Evolutionary conservation across 2,888 invertebrate genomes (phyloP).

Genomic region (Tetheella fluctuosa): DNA sequence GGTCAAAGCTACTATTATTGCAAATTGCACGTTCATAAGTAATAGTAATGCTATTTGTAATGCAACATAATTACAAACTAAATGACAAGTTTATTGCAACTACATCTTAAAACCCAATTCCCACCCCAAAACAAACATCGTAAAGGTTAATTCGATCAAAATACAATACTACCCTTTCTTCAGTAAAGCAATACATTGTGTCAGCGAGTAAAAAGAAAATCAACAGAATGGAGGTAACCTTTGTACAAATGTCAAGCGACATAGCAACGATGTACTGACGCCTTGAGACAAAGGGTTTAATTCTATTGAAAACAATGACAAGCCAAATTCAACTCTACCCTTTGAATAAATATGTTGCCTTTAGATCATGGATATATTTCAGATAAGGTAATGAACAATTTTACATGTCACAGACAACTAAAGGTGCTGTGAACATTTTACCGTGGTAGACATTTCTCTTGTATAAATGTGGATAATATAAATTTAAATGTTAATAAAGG

Average conservation of each 20-base stretch:
- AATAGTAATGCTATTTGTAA: conserved; percentile 17
- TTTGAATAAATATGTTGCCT: conserved; percentile 38
- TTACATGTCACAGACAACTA: conserved; percentile 60
- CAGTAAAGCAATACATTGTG: conserved; percentile 64
- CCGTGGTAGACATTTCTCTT: conserved; percentile 65
- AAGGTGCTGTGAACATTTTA: conserved; percentile 62
- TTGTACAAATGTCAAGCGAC: conserved; percentile 80
- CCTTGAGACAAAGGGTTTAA: conserved; percentile 82
- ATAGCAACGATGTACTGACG: conserved; percentile 66
- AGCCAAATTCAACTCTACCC: conserved; percentile 61
- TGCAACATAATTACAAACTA: conserved; percentile 25
- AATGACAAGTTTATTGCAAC: conserved; percentile 18
- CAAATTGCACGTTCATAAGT: conserved; percentile 31
- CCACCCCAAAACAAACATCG: conserved; percentile 42
- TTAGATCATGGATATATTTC: conserved; percentile 39
- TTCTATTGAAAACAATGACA: conserved; percentile 56
- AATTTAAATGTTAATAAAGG: conserved; percentile 74
- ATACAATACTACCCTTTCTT: conserved; percentile 76
- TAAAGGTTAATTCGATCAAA: conserved; percentile 69
- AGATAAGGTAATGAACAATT: conserved; percentile 43
- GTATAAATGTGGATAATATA: conserved; percentile 60
- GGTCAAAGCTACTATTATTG: conserved; percentile 35
- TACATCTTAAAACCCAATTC: conserved; percentile 20
- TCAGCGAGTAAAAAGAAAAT: conserved; percentile 77
- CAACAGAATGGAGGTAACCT: conserved; percentile 75